Conservation (phyloP, 2,113 vertebrate species). For the Ceuthmochares aereus region DNA sequence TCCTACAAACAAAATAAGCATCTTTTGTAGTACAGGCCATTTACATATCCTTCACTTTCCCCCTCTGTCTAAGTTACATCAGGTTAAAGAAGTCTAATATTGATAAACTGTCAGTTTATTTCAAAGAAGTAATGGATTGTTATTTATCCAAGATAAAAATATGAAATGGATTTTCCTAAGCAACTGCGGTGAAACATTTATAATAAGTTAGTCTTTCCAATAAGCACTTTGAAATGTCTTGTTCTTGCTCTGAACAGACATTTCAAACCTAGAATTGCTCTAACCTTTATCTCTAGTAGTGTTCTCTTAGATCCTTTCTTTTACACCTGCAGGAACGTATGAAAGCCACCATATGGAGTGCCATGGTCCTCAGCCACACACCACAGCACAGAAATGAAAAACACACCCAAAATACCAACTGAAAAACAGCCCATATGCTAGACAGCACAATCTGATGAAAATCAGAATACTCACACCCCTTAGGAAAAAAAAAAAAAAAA, state of each 20-base stretch:
- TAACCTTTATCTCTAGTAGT: conserved; percentile 30
- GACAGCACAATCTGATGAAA: conserved; percentile 51
- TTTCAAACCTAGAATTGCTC: conserved; percentile 42
- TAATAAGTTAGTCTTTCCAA: conserved; percentile 53
- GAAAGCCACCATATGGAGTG: conserved; percentile 50
- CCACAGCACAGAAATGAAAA: conserved; percentile 15
- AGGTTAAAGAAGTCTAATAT: conserved; percentile 58
- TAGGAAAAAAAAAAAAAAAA: not conserved
- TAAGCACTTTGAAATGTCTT: conserved; percentile 42
- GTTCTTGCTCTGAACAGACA: conserved; percentile 24
- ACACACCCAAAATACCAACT: conserved; percentile 37
- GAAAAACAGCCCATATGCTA: conserved; percentile 63
- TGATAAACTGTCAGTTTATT: conserved; percentile 71
- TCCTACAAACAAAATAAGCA: not conserved
- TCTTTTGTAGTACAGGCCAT: not conserved
- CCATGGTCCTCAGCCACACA: not conserved
- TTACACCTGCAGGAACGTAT: conserved; percentile 48
- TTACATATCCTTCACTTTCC: not conserved
- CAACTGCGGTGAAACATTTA: conserved; percentile 71
- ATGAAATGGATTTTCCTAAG: conserved; percentile 66
- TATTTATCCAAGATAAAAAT: conserved; percentile 70
- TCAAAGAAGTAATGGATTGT: conserved; percentile 59
- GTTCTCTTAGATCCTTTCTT: conserved; percentile 41
- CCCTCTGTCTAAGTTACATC: not conserved
- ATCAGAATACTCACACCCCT: conserved; percentile 12